A percentile compares a stretch with the other conserved stretches of the same genome.
Conservation (phyloP, 2,888 invertebrate genomes). For the Polymixis flavicincta region DNA sequence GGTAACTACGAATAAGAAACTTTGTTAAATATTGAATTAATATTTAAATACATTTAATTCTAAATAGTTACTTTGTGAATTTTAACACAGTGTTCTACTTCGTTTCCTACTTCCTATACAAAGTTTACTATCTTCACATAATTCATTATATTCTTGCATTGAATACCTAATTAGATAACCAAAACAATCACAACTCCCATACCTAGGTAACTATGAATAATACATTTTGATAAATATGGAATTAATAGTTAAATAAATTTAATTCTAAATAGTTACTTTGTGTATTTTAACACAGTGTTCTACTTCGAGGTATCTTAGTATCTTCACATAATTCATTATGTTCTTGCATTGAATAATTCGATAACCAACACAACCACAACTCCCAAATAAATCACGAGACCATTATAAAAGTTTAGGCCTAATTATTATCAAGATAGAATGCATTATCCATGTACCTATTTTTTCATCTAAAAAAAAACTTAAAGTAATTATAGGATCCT, state of each 20-base stretch:
- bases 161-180: too few relatives aligned
- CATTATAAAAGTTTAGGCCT: conserved; percentile 29
- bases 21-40: background rate
- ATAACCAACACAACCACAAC: background rate
- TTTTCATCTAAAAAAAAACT: background rate
- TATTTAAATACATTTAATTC: background rate
- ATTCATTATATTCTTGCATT: too few relatives aligned
- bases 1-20: background rate
- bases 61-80: background rate
- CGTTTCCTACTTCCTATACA: too few relatives aligned
- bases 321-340: background rate
- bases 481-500: background rate
- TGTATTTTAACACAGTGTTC: too few relatives aligned
- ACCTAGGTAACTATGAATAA: too few relatives aligned
- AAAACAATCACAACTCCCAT: too few relatives aligned
- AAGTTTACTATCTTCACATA: too few relatives aligned
- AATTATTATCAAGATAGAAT: background rate
- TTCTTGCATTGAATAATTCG: background rate
- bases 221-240: too few relatives aligned
- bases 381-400: background rate
- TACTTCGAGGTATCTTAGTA: too few relatives aligned
- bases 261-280: too few relatives aligned
- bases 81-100: background rate
- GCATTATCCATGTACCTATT: too few relatives aligned
- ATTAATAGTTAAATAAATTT: too few relatives aligned